phyloP scores from a whole-genome alignment of 2,888 invertebrate species.

The Drosophila subquinaria region DNA sequence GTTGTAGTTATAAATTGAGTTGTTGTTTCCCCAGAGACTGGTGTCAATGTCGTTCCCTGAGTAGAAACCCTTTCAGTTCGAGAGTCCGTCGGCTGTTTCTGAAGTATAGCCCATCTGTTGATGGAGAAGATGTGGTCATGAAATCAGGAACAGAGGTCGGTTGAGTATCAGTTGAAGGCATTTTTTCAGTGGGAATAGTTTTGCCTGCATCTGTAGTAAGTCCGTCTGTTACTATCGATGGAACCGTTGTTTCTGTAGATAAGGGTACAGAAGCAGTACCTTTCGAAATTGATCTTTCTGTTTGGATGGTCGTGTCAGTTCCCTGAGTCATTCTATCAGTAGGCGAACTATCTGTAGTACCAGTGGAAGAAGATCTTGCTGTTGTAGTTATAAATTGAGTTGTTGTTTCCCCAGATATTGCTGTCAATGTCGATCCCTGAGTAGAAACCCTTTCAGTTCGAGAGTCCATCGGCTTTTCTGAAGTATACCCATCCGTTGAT shows the following conservation, averaged over 20 bases:
- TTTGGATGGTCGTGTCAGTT: neutral
- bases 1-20: neutral
- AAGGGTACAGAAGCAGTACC: neutral
- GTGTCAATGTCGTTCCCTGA: neutral
- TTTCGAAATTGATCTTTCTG: neutral
- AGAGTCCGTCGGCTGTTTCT: too few species aligned
- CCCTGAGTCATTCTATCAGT: neutral
- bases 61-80: too few species aligned
- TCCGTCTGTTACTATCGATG: neutral
- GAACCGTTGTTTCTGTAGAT: neutral
- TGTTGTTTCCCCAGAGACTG: constrained; percentile 1
- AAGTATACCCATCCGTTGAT: neutral
- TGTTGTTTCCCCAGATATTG: neutral
- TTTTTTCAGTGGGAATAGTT: too few species aligned
- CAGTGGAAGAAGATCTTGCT: neutral
- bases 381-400: constrained; percentile 1
- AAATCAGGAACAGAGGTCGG: too few species aligned
- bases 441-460: neutral
- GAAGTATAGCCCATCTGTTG: too few species aligned
- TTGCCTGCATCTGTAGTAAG: neutral
- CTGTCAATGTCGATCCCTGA: neutral
- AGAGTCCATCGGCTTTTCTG: neutral
- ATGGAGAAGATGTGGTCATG: too few species aligned
- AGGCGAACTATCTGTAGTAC: neutral
- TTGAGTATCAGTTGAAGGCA: too few species aligned